Evolutionary conservation across 1,140 invertebrate genomes (phyloP), one percentile per base, ranked within the genome.

Genomic region (Monochamus saltuarius): DNA sequence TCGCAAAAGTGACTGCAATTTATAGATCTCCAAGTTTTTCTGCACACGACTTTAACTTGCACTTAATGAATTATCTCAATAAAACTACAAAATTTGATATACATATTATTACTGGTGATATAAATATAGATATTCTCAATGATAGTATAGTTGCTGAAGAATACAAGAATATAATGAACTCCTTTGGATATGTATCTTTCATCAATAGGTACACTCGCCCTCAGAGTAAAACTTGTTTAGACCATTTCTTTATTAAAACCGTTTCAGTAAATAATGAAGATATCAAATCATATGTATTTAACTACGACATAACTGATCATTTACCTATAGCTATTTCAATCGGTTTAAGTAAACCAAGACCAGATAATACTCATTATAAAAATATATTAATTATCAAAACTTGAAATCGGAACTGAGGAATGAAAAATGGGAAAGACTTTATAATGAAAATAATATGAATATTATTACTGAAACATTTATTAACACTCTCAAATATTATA

Each of bases 121-220:
- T 50, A 17, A 50, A 50, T 35, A 50, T 50, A 22, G 29, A 50
- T 35, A 50, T 50, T 4, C 34, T 50, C 9, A 29, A 29, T n/a
- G 14, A 50, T 35, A 50, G 13, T 9, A 29, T 29, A 7, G 19
- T 29, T 4, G 3, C 10, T 34, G 19, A n/a, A 4, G 47, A 50
- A 29, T 50, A 34, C 19, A n/a, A 29, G 34, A 50, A 50, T 19
- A 50, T 22, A 9, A 22, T 50, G 7, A 22, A 11, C 29, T 13
- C n/a, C n/a, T 46, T 1, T 17, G 45, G 45, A 10, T 46, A 46
- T 17, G 2, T 6, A 46, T 19, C 45, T 16, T 11, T 17, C 3
- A 16, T 46, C 4, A 46, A 19, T 10, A 17, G 19, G 17, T 29
- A 29, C 22, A 29, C 22, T 29, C 22, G 22, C 2, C 22, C 22